Base-by-base conservation (phyloP, 2,797 vertebrate genomes). In the Mallotus villosus region DNA sequence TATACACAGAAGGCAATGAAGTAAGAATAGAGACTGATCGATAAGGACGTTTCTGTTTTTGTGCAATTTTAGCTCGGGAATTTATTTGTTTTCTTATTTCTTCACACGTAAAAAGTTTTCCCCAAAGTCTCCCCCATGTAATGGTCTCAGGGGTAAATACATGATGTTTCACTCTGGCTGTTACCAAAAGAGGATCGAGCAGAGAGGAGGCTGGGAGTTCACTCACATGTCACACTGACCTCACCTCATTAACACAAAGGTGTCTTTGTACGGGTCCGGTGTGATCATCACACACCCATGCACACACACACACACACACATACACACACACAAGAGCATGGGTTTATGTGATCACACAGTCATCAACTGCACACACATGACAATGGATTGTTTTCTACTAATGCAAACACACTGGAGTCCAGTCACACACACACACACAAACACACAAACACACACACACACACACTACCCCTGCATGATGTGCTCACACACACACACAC, bases 181-280 rank as follows among this genome's bases (percentile, higher is more conserved):
- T 60, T 17, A 49, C 62, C 51, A 24, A 17, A 22, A 57, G 66
- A n/a, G 58, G 51, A 72, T 58, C 2, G 22, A 11, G 32, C 60
- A 63, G 17, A 61, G 51, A 55, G 51, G 27, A 72, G 21, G 8
- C 24, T 65, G 70, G 27, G 21, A 60, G 63, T 67, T 57, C 58
- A 74, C 41, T 71, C 67, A 70, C 46, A 67, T 67, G 60, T 73
- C 65, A 73, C 41, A 22, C 29, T 78, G 76, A 71, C 71, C 68
- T 65, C 71, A 73, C 60, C 49, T 67, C 62, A 41, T 32, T 46
- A 70, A 37, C 68, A 81, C 71, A 78, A 68, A 73, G 59, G 58
- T 57, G 41, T 64, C 71, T 70, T 75, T 81, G 75, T 72, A 61
- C 22, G 25, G 63, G 22, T 24, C 46, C 19, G 63, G 58, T 46